Conservation (phyloP, 2,888 invertebrate genomes). For the Aromia moschata region DNA sequence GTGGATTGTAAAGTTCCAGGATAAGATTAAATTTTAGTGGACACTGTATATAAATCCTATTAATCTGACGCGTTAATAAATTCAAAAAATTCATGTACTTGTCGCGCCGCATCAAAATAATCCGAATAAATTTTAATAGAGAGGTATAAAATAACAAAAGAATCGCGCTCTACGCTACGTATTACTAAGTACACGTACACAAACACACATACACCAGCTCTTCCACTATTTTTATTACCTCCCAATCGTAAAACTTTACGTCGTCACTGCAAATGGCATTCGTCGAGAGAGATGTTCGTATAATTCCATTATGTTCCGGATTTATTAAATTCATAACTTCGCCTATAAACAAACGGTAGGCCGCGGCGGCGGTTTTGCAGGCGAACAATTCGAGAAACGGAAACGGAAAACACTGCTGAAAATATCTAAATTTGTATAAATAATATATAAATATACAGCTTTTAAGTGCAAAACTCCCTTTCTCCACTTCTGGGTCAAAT, state of each 20-base stretch:
- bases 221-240: slow-evolving; percentile 23
- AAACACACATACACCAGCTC: slow-evolving; percentile 17
- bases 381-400: too few species aligned
- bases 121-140: slow-evolving; percentile 12
- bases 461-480: too few species aligned
- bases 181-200: too few species aligned
- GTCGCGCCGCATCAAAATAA: slow-evolving; percentile 4
- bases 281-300: slow-evolving; percentile 8
- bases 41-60: too few species aligned
- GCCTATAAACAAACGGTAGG: neutral
- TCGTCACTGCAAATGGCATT: slow-evolving; percentile 13
- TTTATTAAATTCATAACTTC: slow-evolving; percentile 24
- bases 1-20: too few species aligned
- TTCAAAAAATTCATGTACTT: neutral
- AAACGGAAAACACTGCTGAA: too few species aligned
- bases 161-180: slow-evolving; percentile 18
- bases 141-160: slow-evolving; percentile 25
- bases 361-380: too few species aligned
- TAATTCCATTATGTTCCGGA: slow-evolving; percentile 21
- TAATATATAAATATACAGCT: too few species aligned
- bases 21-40: too few species aligned
- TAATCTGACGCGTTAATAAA: neutral
- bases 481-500: too few species aligned
- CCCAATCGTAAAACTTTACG: slow-evolving; percentile 22
- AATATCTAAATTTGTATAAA: too few species aligned